Conservation (phyloP, 1,140 invertebrate genomes). For the Hycleus phaleratus region DNA sequence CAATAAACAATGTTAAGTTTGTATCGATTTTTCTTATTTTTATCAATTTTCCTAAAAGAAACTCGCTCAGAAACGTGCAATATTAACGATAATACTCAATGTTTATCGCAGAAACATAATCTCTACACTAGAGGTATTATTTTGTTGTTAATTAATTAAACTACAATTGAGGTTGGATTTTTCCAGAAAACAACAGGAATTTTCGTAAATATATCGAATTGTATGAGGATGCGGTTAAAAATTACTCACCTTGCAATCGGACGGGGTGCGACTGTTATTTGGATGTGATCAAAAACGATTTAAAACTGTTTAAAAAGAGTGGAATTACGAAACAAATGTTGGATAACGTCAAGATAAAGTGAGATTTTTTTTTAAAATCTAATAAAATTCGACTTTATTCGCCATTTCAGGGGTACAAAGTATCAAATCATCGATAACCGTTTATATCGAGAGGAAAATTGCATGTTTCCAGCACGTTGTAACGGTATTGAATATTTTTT, state of each 20-base stretch:
- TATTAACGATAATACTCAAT: no score
- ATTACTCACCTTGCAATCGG: constrained; percentile 42
- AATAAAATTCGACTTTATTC: constrained; percentile 16
- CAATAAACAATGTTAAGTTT: no score
- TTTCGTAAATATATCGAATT: constrained; percentile 36
- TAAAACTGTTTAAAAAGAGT: constrained; percentile 57
- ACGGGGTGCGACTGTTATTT: constrained; percentile 55
- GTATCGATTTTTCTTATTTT: no score
- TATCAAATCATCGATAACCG: constrained; percentile 81
- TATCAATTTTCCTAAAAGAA: no score
- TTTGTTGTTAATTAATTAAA: no score
- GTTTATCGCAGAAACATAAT: no score
- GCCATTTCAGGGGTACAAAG: constrained; percentile 54
- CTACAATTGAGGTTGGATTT: no score
- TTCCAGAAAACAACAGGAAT: constrained; percentile 21
- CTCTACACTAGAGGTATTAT: no score
- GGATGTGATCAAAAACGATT: constrained; percentile 58
- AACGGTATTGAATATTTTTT: constrained; percentile 88
- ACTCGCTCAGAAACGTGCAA: no score
- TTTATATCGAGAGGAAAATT: constrained; percentile 74
- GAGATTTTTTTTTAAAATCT: constrained; percentile 26
- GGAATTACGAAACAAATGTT: constrained; percentile 62
- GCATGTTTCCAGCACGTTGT: constrained; percentile 88
- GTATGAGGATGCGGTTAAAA: constrained; percentile 39
- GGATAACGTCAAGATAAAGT: constrained; percentile 50